A percentile compares a stretch with the other conserved stretches of the same genome.
These are phyloP conservation scores for Drosophila equinoxialis DNA, from an alignment of 1,140 invertebrate genomes.

Conservation along the genomic window DNA sequence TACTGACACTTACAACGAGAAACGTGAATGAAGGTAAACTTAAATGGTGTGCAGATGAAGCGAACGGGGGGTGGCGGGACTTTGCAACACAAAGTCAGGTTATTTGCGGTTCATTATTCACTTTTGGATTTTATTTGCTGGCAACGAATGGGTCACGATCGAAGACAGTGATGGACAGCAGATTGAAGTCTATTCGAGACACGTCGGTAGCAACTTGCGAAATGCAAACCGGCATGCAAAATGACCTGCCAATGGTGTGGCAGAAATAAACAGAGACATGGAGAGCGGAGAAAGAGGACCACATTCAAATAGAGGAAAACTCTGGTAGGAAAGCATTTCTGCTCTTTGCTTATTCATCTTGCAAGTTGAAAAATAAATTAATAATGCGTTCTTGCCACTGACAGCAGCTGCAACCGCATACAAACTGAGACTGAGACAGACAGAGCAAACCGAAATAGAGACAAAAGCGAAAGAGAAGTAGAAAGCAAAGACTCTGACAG, in stretches of 20 bases:
- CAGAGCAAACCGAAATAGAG: slow-evolving; percentile 34
- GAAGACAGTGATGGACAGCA: slow-evolving; percentile 76
- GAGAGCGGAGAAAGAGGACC: slow-evolving; percentile 20
- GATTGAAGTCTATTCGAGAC: slow-evolving; percentile 66
- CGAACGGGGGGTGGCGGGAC: background rate
- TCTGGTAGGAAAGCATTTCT: slow-evolving; percentile 60
- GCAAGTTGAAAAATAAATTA: slow-evolving; percentile 81
- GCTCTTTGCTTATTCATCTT: slow-evolving; percentile 81
- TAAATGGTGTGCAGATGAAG: background rate
- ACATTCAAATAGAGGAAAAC: slow-evolving; percentile 65
- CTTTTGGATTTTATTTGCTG: slow-evolving; percentile 77
- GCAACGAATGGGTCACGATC: slow-evolving; percentile 59
- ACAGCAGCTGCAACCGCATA: slow-evolving; percentile 75
- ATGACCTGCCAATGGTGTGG: slow-evolving; percentile 63
- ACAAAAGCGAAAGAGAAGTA: slow-evolving; percentile 3
- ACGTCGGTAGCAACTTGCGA: slow-evolving; percentile 51
- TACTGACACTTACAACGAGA: slow-evolving; percentile 73
- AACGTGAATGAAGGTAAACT: slow-evolving; percentile 44
- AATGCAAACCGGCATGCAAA: slow-evolving; percentile 65
- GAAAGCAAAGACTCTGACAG: slow-evolving; percentile 28
- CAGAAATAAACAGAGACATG: slow-evolving; percentile 7
- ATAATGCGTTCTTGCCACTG: slow-evolving; percentile 80
- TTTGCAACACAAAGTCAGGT: slow-evolving; percentile 70
- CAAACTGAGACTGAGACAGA: slow-evolving; percentile 31
- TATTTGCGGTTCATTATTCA: slow-evolving; percentile 82